Base-by-base conservation (phyloP, 2,888 invertebrate genomes). In the Lamproptera curius region DNA sequence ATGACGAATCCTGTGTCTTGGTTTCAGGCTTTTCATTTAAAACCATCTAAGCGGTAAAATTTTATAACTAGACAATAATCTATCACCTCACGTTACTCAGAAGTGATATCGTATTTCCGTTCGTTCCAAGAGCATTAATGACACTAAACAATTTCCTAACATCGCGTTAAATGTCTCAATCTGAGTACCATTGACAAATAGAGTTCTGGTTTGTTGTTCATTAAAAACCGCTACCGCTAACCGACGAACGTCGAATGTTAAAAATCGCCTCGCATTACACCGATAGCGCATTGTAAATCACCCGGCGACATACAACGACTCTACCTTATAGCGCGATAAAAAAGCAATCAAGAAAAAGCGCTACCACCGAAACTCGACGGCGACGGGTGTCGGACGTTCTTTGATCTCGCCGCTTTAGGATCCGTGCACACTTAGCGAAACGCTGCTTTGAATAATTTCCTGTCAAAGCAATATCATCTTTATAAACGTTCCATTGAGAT, bases 291-390 rank as follows among this genome's bases (percentile, higher is more conserved):
- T 14, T 23, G 38, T 48, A 42, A 48, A 42, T 48, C 42, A 48
- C 37, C 38, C 33, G 42, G 42, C 34, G 42, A 42, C 38, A 42
- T 42, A 42, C 42, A 11, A 16, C 36, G 35, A 56, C 55, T 58
- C 69, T 55, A 53, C 63, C 63, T 67, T 65, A 65, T 6, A 6
- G 63, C 59, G 59, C 66, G 71, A 75, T 73, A 82, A 83, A 82
- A 81, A 82, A 71, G 66, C 72, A 70, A 76, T 73, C 71, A 70
- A 63, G 67, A 54, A 43, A n/a, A 70, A 65, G 59, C 67, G 67
- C 65, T 73, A 73, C 79, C 81, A 81, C 82, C 75, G 79, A 74
- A 76, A 73, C 68, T 67, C 65, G 67, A 68, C 69, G 68, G 57
- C 54, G 55, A 59, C 63, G 56, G 63, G 63, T 60, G 61, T 31